Base-by-base conservation (phyloP, 64 coral and sea anemone genomes). In the Stichodactyla helianthus region DNA sequence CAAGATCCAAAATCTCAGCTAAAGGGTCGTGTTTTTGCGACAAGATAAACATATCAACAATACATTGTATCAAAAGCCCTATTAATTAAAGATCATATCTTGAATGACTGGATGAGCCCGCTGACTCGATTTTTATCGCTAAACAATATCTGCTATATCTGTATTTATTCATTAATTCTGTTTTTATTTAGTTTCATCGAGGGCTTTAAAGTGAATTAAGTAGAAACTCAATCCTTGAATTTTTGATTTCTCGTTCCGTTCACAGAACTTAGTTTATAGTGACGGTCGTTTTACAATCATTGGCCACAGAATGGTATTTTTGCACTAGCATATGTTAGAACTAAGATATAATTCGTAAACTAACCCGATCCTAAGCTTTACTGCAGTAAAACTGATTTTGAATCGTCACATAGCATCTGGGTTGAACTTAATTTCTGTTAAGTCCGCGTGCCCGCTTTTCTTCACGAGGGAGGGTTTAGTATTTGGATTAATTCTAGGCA, bases 401-500 rank as follows among this genome's bases (percentile, higher is more conserved):
- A 62, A 62, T 44, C 13, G 59, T 17, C 14, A 62, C 59, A 62
- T 70, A 22, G 7, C 78, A 52, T 81, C 51, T 5, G 50, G 31
- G 6, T 81, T 81, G 15, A 19, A 81, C 26, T n/a, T 81, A 20
- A 81, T 81, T 52, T 52, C 51, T 19, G 78, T 8, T 50, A 52
- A 7, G 9, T 53, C 50, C 14, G 51, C 6, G 6, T 81, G 35
- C 35, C 35, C 19, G 52, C 78, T 51, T 17, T 81, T 81, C 26
- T 51, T 51, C 4, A 81, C 52, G 7, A 81, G 52, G 3, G n/a
- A 52, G 13, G 35, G 51, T 81, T 81, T 81, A 14, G 78, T 6
- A 60, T 79, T 90, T 6, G 82, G 59, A 44, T 90, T 79, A 27
- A 90, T 90, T 62, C 83, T 82, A 59, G 89, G 89, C 10, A 90